A percentile compares a stretch with the other conserved stretches of the same genome.
These are phyloP conservation scores for Melieria crassipennis DNA, from an alignment of 2,888 invertebrate species.

Conservation along the genomic window DNA sequence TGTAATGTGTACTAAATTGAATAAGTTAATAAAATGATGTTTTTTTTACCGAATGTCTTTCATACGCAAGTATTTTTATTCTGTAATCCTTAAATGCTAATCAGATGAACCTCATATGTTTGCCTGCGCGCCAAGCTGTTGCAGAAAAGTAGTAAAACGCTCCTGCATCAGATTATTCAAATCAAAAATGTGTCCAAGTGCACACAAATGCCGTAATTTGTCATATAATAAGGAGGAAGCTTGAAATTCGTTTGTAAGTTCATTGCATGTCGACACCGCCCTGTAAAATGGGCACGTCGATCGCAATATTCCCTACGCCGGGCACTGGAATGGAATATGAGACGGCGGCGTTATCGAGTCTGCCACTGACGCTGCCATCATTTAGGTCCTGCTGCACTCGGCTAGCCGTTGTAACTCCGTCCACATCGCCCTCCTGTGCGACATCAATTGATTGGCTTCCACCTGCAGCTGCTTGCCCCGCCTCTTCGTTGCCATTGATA, in stretches of 20 bases:
- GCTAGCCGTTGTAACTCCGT: slow-evolving; percentile 28
- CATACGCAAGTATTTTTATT: background rate
- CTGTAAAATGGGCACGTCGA: slow-evolving; percentile 57
- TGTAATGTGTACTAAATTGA: background rate
- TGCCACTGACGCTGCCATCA: slow-evolving; percentile 37
- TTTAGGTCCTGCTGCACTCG: slow-evolving; percentile 29
- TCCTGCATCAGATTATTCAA: too few species aligned
- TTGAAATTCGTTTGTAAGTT: slow-evolving; percentile 4
- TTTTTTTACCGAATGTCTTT: background rate
- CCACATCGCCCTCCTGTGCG: background rate
- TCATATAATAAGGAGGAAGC: too few species aligned
- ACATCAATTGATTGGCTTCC: slow-evolving; percentile 26
- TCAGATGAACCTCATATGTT: too few species aligned
- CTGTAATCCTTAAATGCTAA: background rate
- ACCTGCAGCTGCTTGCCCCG: slow-evolving; percentile 24
- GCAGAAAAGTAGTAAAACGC: too few species aligned
- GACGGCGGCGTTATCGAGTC: slow-evolving; percentile 49
- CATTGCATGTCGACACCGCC: slow-evolving; percentile 25
- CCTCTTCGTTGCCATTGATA: slow-evolving; percentile 43
- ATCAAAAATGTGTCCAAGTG: too few species aligned
- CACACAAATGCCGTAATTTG: too few species aligned
- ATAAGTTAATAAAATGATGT: background rate
- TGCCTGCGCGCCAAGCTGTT: too few species aligned
- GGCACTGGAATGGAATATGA: slow-evolving; percentile 61
- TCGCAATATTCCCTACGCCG: slow-evolving; percentile 58